phyloP scores from a whole-genome alignment of 2,113 vertebrate genomes.

The Mola mola region DNA sequence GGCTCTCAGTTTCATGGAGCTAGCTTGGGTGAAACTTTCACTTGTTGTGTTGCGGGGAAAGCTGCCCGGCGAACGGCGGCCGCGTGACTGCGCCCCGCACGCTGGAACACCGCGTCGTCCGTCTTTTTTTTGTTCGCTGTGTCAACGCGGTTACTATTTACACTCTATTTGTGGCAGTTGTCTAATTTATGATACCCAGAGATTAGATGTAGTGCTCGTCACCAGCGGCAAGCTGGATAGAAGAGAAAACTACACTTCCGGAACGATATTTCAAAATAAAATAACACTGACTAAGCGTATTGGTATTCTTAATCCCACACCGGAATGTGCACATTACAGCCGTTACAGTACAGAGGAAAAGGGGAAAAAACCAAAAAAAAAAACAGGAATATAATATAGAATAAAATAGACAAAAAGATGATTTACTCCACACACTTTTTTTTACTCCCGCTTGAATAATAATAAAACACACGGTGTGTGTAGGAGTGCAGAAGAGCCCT shows the following conservation, averaged over 20 bases:
- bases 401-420: background rate
- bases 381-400: too few species aligned
- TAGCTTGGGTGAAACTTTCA: conserved; percentile 40
- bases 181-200: conserved; percentile 49
- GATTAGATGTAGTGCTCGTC: conserved; percentile 11
- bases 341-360: too few species aligned
- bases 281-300: too few species aligned
- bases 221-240: background rate
- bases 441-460: too few species aligned
- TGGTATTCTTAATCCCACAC: too few species aligned
- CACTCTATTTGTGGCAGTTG: conserved; percentile 29
- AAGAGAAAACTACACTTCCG: conserved; percentile 14
- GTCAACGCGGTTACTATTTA: conserved; percentile 9
- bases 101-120: background rate
- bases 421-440: too few species aligned
- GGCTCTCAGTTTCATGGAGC: conserved; percentile 44
- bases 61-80: background rate
- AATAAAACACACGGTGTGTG: too few species aligned
- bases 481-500: too few species aligned
- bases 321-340: too few species aligned
- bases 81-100: too few species aligned
- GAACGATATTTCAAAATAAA: conserved; percentile 46
- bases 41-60: background rate
- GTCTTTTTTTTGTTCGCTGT: background rate
- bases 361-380: too few species aligned